These are phyloP conservation scores for Hydrocynus forskahlii DNA, from an alignment of 2,797 vertebrate genomes.

Conservation along the genomic window DNA sequence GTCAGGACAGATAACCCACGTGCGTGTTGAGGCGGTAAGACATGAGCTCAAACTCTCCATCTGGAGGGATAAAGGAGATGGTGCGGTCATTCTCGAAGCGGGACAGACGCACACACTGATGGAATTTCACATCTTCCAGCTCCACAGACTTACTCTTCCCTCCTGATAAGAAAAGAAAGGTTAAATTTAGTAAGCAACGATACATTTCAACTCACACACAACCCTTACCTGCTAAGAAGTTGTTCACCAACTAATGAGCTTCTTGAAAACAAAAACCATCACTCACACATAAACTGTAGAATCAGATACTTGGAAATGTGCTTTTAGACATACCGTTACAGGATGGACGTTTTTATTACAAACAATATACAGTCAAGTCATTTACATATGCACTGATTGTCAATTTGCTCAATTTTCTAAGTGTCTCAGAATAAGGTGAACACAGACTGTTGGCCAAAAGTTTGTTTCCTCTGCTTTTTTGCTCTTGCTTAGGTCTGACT, in stretches of 20 bases:
- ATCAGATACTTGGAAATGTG: no score
- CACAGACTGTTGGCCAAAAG: no score
- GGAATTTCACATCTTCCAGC: slow-evolving; percentile 93
- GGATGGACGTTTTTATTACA: no score
- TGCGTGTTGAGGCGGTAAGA: slow-evolving; percentile 93
- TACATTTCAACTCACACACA: not conserved
- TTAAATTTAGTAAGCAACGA: not conserved
- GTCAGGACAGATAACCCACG: slow-evolving; percentile 72
- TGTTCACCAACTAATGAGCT: not conserved
- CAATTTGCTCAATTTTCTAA: no score
- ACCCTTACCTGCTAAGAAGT: not conserved
- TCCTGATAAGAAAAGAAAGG: slow-evolving; percentile 68
- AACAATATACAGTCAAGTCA: no score
- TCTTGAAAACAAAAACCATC: no score
- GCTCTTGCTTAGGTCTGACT: no score
- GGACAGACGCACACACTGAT: slow-evolving; percentile 93
- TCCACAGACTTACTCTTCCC: slow-evolving; percentile 95
- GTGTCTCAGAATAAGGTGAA: no score
- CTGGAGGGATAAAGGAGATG: slow-evolving; percentile 93
- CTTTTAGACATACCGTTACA: no score
- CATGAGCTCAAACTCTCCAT: slow-evolving; percentile 96
- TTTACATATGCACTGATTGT: no score
- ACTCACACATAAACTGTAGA: no score
- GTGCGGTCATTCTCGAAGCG: slow-evolving; percentile 95
- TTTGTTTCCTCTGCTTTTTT: no score